Conservation (phyloP, 2,113 vertebrate genomes). For the Bubo scandiacus region DNA sequence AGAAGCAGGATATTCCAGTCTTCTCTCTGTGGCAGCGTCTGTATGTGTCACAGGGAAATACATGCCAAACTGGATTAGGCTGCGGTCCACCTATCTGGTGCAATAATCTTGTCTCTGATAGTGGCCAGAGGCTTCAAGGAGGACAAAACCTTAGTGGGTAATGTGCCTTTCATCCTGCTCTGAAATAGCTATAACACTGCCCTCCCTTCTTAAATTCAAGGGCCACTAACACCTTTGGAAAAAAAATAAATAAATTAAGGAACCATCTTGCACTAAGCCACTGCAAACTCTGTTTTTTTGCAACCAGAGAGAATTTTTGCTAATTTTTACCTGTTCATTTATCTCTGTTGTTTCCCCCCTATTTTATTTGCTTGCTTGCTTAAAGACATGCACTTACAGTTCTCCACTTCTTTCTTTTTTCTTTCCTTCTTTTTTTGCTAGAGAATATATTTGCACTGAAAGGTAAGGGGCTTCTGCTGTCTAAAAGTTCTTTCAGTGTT, state of each 20-base stretch:
- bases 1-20: conserved; percentile 36
- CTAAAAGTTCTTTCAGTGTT: background rate
- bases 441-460: background rate
- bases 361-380: background rate
- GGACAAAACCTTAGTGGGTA: background rate
- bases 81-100: background rate
- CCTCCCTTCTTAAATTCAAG: background rate
- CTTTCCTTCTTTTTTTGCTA: background rate
- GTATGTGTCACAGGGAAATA: conserved; percentile 24
- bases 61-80: background rate
- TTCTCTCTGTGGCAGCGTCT: background rate
- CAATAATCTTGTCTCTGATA: conserved; percentile 4
- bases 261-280: background rate
- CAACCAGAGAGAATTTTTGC: background rate
- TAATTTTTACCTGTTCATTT: background rate
- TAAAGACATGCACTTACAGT: background rate
- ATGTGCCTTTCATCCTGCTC: background rate
- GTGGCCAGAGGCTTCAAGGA: conserved; percentile 19
- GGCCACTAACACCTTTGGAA: background rate
- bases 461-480: background rate
- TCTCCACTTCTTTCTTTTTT: background rate
- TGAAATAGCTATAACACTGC: background rate
- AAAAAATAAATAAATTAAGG: background rate
- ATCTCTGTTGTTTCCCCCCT: background rate
- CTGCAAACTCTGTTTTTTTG: background rate